phyloP scores from a whole-genome alignment of 2,113 vertebrate genomes.

The Nycticryphes semicollaris region DNA sequence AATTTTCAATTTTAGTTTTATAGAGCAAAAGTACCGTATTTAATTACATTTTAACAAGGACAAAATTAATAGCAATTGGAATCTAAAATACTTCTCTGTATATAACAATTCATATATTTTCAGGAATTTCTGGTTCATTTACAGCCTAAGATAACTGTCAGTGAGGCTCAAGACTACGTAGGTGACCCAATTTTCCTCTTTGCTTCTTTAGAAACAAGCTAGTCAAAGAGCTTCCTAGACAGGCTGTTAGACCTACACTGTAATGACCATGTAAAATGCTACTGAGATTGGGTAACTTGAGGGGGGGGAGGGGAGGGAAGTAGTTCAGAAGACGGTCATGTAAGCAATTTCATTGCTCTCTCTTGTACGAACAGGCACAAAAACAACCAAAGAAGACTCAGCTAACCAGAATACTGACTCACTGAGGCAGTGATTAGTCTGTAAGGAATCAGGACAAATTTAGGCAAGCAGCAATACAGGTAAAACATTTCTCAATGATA shows the following conservation, averaged over 20 bases:
- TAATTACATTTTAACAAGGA: neutral
- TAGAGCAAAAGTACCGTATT: neutral
- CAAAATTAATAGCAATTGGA: neutral
- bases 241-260: neutral
- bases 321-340: neutral
- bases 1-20: neutral
- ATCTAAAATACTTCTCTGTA: neutral
- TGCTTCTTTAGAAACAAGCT: neutral
- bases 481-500: neutral
- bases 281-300: neutral
- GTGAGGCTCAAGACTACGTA: neutral
- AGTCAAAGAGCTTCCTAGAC: neutral
- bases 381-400: neutral
- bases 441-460: neutral
- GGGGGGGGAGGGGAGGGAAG: rapidly evolving
- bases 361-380: neutral
- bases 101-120: neutral
- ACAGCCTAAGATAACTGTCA: neutral
- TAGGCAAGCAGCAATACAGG: neutral
- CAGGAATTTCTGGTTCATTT: neutral
- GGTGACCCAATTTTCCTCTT: neutral
- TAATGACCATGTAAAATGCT: neutral
- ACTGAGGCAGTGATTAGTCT: neutral
- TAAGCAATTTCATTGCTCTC: neutral
- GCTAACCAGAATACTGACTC: neutral